Evolutionary conservation across 1,140 invertebrate genomes (phyloP).

Genomic region (Augochlora pura): DNA sequence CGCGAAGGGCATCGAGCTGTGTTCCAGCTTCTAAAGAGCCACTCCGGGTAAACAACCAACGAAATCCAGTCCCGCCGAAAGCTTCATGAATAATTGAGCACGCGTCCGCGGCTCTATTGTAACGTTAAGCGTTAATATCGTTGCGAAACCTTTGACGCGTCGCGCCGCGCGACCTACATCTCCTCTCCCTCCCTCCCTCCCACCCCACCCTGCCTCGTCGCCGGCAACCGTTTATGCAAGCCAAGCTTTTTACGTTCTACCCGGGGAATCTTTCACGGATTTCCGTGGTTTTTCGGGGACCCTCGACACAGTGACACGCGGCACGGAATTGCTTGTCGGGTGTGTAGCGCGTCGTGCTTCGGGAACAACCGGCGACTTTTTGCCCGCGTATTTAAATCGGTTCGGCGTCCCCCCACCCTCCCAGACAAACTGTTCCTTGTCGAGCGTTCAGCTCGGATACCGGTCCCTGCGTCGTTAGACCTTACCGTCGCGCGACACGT

Average conservation of each 20-base stretch:
- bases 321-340: not conserved
- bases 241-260: not conserved
- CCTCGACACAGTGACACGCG: not conserved
- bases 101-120: not conserved
- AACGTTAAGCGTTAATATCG: conserved; percentile 28
- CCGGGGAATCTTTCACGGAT: not conserved
- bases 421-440: too few relatives aligned
- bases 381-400: not conserved
- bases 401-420: not conserved
- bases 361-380: not conserved
- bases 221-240: conserved; percentile 6
- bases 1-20: not conserved
- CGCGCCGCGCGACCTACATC: conserved; percentile 20
- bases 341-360: not conserved
- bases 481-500: too few relatives aligned
- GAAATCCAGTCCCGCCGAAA: not conserved
- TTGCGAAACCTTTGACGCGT: conserved; percentile 20
- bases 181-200: too few relatives aligned
- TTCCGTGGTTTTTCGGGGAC: not conserved
- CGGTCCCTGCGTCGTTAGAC: too few relatives aligned
- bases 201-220: too few relatives aligned
- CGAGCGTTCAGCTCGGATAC: too few relatives aligned
- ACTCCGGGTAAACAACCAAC: not conserved
- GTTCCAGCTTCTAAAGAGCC: not conserved
- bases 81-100: conserved; percentile 16